Base-by-base conservation (phyloP, 2,113 vertebrate genomes). In the Ptilonorhynchus violaceus region DNA sequence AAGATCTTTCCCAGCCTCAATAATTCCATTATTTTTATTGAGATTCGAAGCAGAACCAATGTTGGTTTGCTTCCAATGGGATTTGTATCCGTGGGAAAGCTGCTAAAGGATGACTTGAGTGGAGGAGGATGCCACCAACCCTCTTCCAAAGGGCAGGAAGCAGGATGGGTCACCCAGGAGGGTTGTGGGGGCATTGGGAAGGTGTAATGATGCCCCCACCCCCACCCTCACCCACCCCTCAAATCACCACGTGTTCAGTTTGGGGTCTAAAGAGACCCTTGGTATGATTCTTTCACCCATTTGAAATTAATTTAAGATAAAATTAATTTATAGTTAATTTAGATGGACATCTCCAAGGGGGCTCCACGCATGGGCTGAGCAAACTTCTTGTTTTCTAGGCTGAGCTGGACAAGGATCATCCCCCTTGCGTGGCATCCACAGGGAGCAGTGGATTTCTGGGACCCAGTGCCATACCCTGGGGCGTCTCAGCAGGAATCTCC, bases 241-340 rank as follows among this genome's bases (percentile, higher is more conserved):
- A 25, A 19, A 50, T 19, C 24, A 9, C 46, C 22, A 4, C 7
- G 1, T 0, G 0, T 15, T 35, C 1, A 0, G 2, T 25, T 10
- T 42, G 60, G 39, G 30, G 28, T 62, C 59, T 68, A 9, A 31
- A 21, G 35, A 59, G 37, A 8, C 13, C 10, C 39, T 30, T 0
- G 1, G 22, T 23, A 33, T 23, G 23, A 30, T 75, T 46, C 74
- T 72, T 66, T 44, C 35, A 47, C 16, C 30, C 16, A 1, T 16
- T 8, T 30, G 31, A 74, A 63, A 13, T 0, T 1, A 24, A 27
- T 89, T 66, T 20, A 13, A 22, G 37, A 33, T 52, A 8, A 46
- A 44, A 46, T 44, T 18, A 15, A 12, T 52, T 1, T 37, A 6
- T 35, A 68, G 18, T 31, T 22, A 13, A 15, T 92, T 86, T 25